Evolutionary conservation across 1,140 invertebrate genomes (phyloP).

Genomic region (Acromyrmex heyeri): DNA sequence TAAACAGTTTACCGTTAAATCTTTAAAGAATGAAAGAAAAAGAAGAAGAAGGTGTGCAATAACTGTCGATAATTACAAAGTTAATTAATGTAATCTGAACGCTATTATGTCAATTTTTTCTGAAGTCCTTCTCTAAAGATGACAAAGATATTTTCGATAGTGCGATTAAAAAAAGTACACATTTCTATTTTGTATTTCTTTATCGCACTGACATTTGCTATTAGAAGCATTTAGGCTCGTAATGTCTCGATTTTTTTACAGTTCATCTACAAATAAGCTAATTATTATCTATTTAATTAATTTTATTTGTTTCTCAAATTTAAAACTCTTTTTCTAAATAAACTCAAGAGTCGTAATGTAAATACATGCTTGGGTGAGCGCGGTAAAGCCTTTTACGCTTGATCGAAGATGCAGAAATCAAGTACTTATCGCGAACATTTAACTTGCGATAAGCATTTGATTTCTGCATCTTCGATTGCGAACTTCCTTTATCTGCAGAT

Average conservation of each 20-base stretch:
- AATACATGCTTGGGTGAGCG: neutral
- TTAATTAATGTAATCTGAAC: neutral
- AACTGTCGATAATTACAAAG: constrained; percentile 41
- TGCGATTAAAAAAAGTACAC: neutral
- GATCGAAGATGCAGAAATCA: neutral
- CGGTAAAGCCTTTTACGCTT: neutral
- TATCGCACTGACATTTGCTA: neutral
- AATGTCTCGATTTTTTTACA: neutral
- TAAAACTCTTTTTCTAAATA: neutral
- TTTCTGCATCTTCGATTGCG: too few species aligned
- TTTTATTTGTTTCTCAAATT: constrained; percentile 1
- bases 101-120: neutral
- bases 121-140: constrained; percentile 6
- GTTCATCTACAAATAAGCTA: neutral
- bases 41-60: too few species aligned
- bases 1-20: neutral
- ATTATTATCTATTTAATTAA: neutral
- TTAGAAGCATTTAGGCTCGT: neutral
- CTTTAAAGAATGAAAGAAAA: neutral
- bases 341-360: neutral
- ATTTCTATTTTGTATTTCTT: neutral
- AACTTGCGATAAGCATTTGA: too few species aligned
- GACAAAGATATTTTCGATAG: constrained; percentile 24
- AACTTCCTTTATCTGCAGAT: neutral
- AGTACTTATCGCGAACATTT: neutral